These are phyloP conservation scores for Brachyhypopomus occidentalis DNA, from an alignment of 2,113 vertebrate genomes.

Conservation along the genomic window DNA sequence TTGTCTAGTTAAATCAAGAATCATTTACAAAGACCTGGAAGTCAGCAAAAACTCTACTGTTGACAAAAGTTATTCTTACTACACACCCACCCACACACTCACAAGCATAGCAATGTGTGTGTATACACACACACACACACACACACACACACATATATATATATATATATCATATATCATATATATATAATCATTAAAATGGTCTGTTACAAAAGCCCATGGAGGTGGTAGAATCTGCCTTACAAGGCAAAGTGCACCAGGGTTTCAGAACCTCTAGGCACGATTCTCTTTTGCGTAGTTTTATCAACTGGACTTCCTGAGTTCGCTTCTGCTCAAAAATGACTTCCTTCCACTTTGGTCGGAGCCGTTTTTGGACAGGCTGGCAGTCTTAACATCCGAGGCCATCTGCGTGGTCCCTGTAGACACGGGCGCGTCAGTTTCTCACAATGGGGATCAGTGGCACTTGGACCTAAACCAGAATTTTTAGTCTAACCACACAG, in stretches of 20 bases:
- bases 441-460: constrained; percentile 32
- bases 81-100: background rate
- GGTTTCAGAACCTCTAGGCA: constrained; percentile 51
- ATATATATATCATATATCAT: background rate
- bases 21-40: constrained; percentile 13
- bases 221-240: constrained; percentile 48
- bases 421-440: constrained; percentile 27
- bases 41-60: constrained; percentile 60
- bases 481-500: background rate
- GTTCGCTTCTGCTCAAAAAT: constrained; percentile 68
- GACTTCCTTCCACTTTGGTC: constrained; percentile 77
- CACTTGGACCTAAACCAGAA: constrained; percentile 8
- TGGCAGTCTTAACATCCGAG: constrained; percentile 62
- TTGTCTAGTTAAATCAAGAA: constrained; percentile 51
- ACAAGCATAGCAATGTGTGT: constrained; percentile 18
- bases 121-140: too few species aligned
- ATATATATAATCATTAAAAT: constrained; percentile 32
- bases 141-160: constrained; percentile 40
- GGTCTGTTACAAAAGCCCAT: constrained; percentile 53
- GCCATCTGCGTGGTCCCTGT: constrained; percentile 21
- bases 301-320: constrained; percentile 69
- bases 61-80: constrained; percentile 60
- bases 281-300: constrained; percentile 59
- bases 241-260: constrained; percentile 73
- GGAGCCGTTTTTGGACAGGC: constrained; percentile 73